A percentile compares a stretch with the other conserved stretches of the same genome.
Evolutionary conservation across 2,797 vertebrate genomes (phyloP).

Genomic region (Notolepis coatsorum): DNA sequence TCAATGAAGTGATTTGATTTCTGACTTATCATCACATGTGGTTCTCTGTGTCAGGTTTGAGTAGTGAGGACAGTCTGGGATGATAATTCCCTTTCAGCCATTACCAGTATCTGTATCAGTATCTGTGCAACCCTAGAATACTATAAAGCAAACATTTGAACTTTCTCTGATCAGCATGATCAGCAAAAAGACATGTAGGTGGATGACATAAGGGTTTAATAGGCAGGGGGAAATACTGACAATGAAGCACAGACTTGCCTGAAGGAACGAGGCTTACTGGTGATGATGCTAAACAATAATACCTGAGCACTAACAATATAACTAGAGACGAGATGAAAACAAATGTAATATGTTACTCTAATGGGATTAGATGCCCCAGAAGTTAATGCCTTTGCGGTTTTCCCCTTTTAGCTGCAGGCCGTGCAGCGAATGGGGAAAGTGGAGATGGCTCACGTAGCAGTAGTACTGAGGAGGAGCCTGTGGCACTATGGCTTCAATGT

Average conservation of each 20-base stretch:
- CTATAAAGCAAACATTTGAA: no score
- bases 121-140: no score
- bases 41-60: no score
- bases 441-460: neutral
- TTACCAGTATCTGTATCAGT: no score
- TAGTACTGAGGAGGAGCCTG: neutral
- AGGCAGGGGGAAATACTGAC: no score
- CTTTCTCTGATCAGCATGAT: no score
- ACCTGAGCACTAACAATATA: slow-evolving; percentile 41
- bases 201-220: no score
- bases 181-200: no score
- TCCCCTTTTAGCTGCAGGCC: slow-evolving; percentile 14
- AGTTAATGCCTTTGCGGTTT: slow-evolving; percentile 17
- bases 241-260: neutral
- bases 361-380: slow-evolving; percentile 42
- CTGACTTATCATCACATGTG: no score
- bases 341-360: slow-evolving; percentile 11
- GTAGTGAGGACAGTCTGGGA: no score
- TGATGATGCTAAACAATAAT: slow-evolving; percentile 16
- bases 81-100: no score
- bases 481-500: neutral
- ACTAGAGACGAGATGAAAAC: slow-evolving; percentile 28
- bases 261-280: slow-evolving; percentile 28
- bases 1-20: no score
- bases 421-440: slow-evolving; percentile 3